Percentiles rank a stretch among this genome's conserved stretches.
Evolutionary conservation across 2,888 invertebrate genomes (phyloP).

Genomic region (Invenusta paracnida): DNA sequence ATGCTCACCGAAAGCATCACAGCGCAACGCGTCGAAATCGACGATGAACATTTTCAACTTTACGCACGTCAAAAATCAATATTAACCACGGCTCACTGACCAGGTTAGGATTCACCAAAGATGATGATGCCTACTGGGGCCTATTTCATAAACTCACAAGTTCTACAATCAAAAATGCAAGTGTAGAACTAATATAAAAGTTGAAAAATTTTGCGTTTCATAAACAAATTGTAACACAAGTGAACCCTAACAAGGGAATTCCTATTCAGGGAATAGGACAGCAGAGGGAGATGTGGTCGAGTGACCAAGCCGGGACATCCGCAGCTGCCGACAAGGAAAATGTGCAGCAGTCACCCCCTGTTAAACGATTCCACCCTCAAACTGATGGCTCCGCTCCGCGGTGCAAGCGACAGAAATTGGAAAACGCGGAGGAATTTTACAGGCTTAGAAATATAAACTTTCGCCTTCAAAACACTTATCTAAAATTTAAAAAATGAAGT

Average conservation of each 20-base stretch:
- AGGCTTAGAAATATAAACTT: background rate
- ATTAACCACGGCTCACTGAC: no score
- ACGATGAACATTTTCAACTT: no score
- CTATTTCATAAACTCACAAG: conserved; percentile 19
- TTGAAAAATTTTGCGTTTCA: background rate
- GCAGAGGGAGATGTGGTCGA: background rate
- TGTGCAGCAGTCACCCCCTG: background rate
- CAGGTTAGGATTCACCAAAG: no score
- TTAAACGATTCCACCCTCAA: no score
- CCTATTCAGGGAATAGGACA: background rate
- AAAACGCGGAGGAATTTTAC: background rate
- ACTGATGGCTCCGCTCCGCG: background rate
- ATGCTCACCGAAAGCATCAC: no score
- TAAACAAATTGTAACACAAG: conserved; percentile 2
- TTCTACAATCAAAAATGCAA: background rate
- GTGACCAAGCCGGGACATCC: background rate
- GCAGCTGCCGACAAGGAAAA: background rate
- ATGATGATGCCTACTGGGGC: background rate
- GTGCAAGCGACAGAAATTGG: background rate
- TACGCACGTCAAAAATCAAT: no score
- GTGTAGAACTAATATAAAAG: background rate
- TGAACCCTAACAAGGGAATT: background rate
- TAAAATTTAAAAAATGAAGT: background rate
- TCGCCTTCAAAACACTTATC: background rate
- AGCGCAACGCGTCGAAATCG: no score